Percentiles rank a stretch among this genome's conserved stretches.
phyloP scores from a whole-genome alignment of 2,113 vertebrate species.

The Neodontobutis hainanensis region DNA sequence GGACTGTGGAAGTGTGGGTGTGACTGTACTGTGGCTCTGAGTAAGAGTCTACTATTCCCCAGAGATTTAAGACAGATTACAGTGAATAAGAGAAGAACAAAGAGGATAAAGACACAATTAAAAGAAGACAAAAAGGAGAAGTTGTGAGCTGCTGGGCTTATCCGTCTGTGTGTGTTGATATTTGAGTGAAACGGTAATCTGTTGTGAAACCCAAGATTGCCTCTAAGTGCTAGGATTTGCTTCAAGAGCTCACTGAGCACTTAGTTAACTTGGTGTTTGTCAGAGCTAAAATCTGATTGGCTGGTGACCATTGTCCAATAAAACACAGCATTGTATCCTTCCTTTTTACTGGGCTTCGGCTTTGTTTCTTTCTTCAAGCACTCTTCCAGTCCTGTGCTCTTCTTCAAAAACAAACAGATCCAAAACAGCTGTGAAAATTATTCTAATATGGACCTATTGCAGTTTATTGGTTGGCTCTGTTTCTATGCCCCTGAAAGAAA shows the following conservation, averaged over 20 bases:
- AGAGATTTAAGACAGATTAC: neutral
- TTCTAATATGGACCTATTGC: conserved; percentile 47
- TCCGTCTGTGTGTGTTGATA: conserved; percentile 30
- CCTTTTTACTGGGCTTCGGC: neutral
- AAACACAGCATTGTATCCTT: conserved; percentile 7
- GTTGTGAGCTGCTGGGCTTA: conserved; percentile 31
- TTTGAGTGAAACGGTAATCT: conserved; percentile 52
- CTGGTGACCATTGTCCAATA: conserved; percentile 21
- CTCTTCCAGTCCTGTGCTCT: conserved; percentile 14
- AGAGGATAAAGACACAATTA: conserved; percentile 10
- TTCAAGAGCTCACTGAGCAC: conserved; percentile 36
- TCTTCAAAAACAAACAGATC: conserved; percentile 64
- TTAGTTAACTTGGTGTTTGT: conserved; percentile 22
- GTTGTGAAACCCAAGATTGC: conserved; percentile 58
- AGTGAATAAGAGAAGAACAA: neutral
- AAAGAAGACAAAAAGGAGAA: conserved; percentile 19
- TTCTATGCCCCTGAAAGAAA: conserved; percentile 12
- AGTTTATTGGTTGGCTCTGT: conserved; percentile 35
- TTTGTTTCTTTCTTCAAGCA: neutral
- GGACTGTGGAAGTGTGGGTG: conserved; percentile 22
- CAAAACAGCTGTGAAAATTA: conserved; percentile 76
- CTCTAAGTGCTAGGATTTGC: conserved; percentile 40
- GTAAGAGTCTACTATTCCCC: neutral
- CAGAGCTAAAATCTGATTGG: conserved; percentile 17
- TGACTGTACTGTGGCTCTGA: neutral